Base-by-base conservation (phyloP, 2,888 invertebrate species). In the Oligia fasciuncula region DNA sequence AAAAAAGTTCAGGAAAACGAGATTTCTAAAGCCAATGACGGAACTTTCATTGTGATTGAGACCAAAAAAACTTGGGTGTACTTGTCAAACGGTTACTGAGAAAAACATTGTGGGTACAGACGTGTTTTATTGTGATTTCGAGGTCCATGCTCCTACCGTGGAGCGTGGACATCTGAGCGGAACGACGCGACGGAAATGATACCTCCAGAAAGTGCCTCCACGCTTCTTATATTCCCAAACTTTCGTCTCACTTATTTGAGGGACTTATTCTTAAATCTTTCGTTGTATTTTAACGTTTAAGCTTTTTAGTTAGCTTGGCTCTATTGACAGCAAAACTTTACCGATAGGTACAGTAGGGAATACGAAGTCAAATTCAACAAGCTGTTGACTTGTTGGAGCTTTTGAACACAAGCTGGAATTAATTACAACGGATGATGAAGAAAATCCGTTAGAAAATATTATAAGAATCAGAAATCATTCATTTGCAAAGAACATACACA, bases 51-150 rank as follows among this genome's bases (percentile, higher is more conserved):
- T 67, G 62, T 73, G 68, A 84, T 35, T 46, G 77, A 40, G 49
- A 71, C 17, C 72, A 66, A 76, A 86, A 85, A 85, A 85, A 70
- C 74, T 83, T 54, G 68, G 72, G 35, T 76, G 79, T 83, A 79
- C 74, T 82, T 73, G 74, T 78, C 73, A 63, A 83, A 86, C 63
- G 74, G 84, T 83, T 79, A 77, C 79, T 73, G 63, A 86, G 79
- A 85, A 85, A 85, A 85, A 86, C 84, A 69, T 79, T 83, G 85
- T 85, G 76, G 79, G 57, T 62, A 65, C 65, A 79, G 84, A 79
- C 76, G 83, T 83, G 75, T 86, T 86, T 86, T 79, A 83, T 86
- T 84, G 79, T 86, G 79, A 82, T 73, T 75, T 66, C 77, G 84
- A 82, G 87, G 87, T 82, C 79, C 80, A 86, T 80, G 86, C 65